Base-by-base conservation (phyloP, 2,797 vertebrate species). In the Spinus pinus region DNA sequence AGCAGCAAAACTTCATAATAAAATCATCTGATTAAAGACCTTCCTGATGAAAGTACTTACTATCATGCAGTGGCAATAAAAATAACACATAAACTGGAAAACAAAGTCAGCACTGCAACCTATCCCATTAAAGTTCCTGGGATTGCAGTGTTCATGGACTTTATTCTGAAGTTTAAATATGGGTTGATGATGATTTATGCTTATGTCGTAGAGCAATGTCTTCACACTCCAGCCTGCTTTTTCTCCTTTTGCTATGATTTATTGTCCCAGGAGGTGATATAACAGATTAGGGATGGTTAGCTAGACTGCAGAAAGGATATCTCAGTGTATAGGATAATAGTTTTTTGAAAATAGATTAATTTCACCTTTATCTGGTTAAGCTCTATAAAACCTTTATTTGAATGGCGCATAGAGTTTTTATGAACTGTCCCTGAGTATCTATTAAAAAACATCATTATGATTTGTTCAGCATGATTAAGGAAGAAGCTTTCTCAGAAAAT, bases 341-440 rank as follows among this genome's bases (percentile, higher is more conserved):
- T 75, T 93, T 90, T 91, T 86, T 61, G 53, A 64, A 86, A 74
- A 89, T 66, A 71, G 54, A 87, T 90, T 74, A 54, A 86, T 94
- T 92, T 95, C 81, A 91, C 73, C 73, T 91, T 88, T 83, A 81
- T 61, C 81, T 93, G 75, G n/a, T 87, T 86, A 86, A 91, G 82
- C 88, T 88, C 72, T 92, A 16, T 54, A 88, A 81, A 85, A 83
- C 54, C 58, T 78, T 79, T 79, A 62, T 88, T 91, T 93, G 87
- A 90, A 70, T 81, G 80, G 70, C 24, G 25, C 70, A 33, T 35
- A 46, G 88, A 81, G 33, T 70, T 91, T 91, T 91, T 88, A 93
- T 16, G 28, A 94, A 88, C 77, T 90, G 53, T 93, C 62, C 85
- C 73, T 0, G 1, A 81, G 56, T 6, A 4, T 92, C 91, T 81